These are phyloP conservation scores for Noctilio leporinus DNA, from an alignment of 2,113 vertebrate species.

Conservation along the genomic window DNA sequence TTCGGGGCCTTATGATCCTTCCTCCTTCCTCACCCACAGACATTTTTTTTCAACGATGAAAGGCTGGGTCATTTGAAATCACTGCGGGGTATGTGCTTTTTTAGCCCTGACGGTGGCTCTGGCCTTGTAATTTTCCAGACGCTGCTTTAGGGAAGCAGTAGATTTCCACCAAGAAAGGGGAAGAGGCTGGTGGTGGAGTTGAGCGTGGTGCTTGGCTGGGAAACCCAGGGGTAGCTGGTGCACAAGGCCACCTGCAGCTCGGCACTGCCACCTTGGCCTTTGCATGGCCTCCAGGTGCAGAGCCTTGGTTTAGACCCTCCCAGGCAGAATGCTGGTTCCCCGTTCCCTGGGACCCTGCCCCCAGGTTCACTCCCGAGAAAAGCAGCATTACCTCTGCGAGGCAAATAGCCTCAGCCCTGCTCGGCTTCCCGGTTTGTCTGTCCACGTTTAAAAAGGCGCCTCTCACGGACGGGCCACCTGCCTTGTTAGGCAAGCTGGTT, in stretches of 20 bases:
- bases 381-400: neutral
- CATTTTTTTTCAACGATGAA: neutral
- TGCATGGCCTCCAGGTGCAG: neutral
- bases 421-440: neutral
- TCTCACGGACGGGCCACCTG: accelerated
- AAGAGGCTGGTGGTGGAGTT: neutral
- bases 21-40: neutral
- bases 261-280: accelerated
- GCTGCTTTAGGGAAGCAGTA: neutral
- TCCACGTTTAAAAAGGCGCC: neutral
- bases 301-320: neutral
- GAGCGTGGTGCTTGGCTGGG: neutral
- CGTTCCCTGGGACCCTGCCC: neutral
- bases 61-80: conserved; percentile 8
- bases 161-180: conserved; percentile 34
- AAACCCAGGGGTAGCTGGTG: neutral
- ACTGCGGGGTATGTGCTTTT: neutral
- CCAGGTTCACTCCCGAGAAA: neutral
- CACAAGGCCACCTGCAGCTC: accelerated
- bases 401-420: neutral
- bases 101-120: neutral
- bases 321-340: neutral
- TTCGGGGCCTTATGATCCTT: neutral
- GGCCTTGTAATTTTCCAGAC: conserved; percentile 28
- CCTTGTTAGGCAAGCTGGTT: neutral